phyloP scores from a whole-genome alignment of 2,113 vertebrate species.

The Dromaius novaehollandiae region DNA sequence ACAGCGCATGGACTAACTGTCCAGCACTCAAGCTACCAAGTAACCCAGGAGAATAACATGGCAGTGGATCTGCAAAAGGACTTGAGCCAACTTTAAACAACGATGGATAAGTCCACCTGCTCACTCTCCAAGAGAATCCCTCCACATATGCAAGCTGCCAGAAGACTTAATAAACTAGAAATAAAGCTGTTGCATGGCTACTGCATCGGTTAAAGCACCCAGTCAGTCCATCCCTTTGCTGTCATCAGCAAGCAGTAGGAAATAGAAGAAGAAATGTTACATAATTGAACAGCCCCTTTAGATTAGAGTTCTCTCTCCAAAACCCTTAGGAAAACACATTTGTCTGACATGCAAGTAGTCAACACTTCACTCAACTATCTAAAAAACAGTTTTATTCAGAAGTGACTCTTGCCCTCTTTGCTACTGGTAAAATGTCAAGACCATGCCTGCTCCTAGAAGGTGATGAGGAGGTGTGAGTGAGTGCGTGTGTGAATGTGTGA shows the following conservation, averaged over 20 bases:
- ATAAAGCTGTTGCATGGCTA: neutral
- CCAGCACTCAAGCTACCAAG: neutral
- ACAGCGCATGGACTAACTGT: neutral
- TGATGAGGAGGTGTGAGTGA: neutral
- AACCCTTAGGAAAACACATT: neutral
- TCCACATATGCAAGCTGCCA: slow-evolving; percentile 34
- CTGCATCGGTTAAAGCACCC: neutral
- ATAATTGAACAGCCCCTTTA: neutral
- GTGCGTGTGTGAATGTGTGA: too few species aligned
- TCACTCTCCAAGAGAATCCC: neutral
- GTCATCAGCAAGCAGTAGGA: neutral
- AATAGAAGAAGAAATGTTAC: neutral
- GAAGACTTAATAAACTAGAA: slow-evolving; percentile 3
- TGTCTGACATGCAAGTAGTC: neutral
- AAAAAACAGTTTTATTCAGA: neutral
- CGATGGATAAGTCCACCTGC: slow-evolving; percentile 3
- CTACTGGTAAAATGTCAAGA: slow-evolving; percentile 14
- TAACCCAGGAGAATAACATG: neutral
- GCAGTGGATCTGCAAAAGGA: neutral
- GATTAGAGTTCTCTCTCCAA: neutral
- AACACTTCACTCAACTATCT: neutral
- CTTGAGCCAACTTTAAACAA: slow-evolving; percentile 43
- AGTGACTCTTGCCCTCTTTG: neutral
- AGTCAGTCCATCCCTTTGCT: neutral
- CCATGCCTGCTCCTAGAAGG: neutral